Conservation (phyloP, 2,797 vertebrate genomes). For the Nyctibius grandis region DNA sequence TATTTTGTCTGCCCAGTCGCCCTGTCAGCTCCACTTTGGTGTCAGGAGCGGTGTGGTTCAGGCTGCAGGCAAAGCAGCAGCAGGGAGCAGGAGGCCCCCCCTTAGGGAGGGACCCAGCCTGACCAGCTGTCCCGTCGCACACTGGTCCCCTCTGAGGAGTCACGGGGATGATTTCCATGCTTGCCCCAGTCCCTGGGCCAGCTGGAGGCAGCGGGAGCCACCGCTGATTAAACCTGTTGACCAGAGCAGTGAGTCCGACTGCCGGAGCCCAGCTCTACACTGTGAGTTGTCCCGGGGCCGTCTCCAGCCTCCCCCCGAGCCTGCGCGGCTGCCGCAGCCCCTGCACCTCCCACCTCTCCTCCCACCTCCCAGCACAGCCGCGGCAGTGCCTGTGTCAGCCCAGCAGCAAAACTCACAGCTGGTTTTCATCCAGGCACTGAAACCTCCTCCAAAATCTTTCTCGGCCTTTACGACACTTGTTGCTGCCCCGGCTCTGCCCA, state of each 20-base stretch:
- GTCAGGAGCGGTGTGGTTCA: accelerated
- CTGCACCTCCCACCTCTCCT: neutral
- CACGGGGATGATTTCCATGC: neutral
- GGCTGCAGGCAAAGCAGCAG: neutral
- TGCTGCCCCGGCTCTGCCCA: neutral
- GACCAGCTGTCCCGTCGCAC: neutral
- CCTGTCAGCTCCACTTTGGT: neutral
- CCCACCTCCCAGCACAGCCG: neutral
- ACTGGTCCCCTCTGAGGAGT: neutral
- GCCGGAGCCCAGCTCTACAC: neutral
- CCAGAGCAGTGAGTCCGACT: accelerated
- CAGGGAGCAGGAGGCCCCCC: neutral
- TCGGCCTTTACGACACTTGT: neutral
- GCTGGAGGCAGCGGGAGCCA: neutral
- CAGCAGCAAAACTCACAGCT: neutral
- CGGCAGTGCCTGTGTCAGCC: neutral
- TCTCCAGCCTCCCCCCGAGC: neutral
- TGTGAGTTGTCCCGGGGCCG: neutral
- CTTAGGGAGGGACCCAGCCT: neutral
- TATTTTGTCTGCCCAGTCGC: neutral
- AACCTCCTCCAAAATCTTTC: neutral
- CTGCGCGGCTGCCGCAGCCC: accelerated
- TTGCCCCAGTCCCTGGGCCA: neutral
- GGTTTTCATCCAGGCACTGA: neutral
- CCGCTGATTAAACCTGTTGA: neutral